A percentile compares a stretch with the other conserved stretches of the same genome.
These are phyloP conservation scores for Agapornis roseicollis DNA, from an alignment of 2,113 vertebrate species.

Conservation along the genomic window DNA sequence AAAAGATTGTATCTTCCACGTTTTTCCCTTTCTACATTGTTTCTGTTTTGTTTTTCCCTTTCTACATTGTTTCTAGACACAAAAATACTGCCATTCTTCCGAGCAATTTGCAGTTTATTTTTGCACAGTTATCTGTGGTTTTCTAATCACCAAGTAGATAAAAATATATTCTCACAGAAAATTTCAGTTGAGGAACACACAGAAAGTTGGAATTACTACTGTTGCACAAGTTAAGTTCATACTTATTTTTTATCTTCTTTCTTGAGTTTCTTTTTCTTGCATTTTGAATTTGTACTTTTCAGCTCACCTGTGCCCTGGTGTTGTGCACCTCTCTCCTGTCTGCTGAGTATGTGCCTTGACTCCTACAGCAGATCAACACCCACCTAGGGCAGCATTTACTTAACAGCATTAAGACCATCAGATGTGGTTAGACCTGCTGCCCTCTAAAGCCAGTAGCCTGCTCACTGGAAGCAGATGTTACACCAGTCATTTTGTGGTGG, in stretches of 20 bases:
- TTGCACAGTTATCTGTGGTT: not conserved
- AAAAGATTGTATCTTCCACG: not conserved
- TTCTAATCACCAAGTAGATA: not conserved
- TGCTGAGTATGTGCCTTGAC: not conserved
- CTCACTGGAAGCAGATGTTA: constrained; percentile 13
- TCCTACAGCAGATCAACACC: not conserved
- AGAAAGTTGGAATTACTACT: not conserved
- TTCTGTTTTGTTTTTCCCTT: not conserved
- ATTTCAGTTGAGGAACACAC: not conserved
- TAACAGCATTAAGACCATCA: not conserved
- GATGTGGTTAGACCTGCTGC: not conserved
- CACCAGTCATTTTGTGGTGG: not conserved
- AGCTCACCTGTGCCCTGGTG: not conserved
- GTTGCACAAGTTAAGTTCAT: not conserved
- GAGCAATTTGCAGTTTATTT: not conserved
- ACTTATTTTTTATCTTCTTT: not conserved
- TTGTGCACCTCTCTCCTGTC: not conserved
- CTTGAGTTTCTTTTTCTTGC: not conserved
- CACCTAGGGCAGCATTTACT: not conserved
- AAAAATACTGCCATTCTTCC: not conserved
- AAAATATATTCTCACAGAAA: not conserved
- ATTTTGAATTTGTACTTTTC: not conserved
- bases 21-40: not conserved
- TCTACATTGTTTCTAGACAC: not conserved
- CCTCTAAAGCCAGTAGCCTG: not conserved